phyloP scores from a whole-genome alignment of 2,888 invertebrate genomes.

The Drosophila bunnanda region DNA sequence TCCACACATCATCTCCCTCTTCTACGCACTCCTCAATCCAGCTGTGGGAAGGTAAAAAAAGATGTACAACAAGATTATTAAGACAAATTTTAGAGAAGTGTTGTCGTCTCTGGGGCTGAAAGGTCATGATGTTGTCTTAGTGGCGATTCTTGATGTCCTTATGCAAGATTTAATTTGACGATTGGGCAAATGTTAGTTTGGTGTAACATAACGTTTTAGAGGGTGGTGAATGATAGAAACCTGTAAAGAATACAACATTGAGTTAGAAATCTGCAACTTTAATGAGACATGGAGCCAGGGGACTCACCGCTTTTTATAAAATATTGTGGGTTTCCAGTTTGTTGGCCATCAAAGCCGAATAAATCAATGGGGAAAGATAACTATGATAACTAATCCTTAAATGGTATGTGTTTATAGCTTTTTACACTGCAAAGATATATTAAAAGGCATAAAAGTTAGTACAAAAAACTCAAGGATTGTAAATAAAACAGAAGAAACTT shows the following conservation, averaged over 20 bases:
- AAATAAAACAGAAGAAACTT: neutral
- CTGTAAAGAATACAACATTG: slow-evolving; percentile 21
- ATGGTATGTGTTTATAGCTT: slow-evolving; percentile 73
- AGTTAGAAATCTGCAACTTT: neutral
- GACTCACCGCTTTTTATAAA: slow-evolving; percentile 75
- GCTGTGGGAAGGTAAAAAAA: slow-evolving; percentile 79
- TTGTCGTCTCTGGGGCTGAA: slow-evolving; percentile 48
- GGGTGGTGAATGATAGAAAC: slow-evolving; percentile 67
- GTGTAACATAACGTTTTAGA: slow-evolving; percentile 56
- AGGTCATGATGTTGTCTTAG: slow-evolving; percentile 37
- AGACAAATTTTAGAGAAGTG: slow-evolving; percentile 66
- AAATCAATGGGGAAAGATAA: slow-evolving; percentile 70
- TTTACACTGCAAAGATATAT: slow-evolving; percentile 71
- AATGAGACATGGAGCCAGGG: neutral
- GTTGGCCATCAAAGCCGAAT: slow-evolving; percentile 67
- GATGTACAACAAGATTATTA: slow-evolving; percentile 77
- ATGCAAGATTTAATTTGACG: slow-evolving; percentile 33
- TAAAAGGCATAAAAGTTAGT: neutral
- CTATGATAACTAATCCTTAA: slow-evolving; percentile 76
- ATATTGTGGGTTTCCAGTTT: slow-evolving; percentile 68
- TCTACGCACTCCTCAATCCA: slow-evolving; percentile 59
- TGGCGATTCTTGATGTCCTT: slow-evolving; percentile 31
- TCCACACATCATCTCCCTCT: slow-evolving; percentile 41
- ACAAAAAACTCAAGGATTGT: neutral
- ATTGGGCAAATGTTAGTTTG: slow-evolving; percentile 11